Percentiles rank a stretch among this genome's conserved stretches.
phyloP scores from a whole-genome alignment of 2,797 vertebrate genomes.

The Cyprinodon diabolis region DNA sequence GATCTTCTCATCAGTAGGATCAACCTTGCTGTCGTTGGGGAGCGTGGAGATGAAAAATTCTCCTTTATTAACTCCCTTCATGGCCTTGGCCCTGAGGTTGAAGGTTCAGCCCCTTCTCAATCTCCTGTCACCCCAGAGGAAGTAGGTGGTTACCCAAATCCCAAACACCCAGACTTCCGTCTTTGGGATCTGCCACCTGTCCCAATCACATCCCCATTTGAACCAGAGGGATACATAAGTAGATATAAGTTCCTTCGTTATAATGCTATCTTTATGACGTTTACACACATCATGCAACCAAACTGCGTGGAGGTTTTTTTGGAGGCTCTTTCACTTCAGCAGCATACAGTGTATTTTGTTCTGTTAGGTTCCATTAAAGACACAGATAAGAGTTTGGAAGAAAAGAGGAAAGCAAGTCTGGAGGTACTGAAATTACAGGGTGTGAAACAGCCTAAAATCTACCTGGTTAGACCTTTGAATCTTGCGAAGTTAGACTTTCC shows the following conservation, averaged over 20 bases:
- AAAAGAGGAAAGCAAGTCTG: conserved; percentile 60
- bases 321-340: conserved; percentile 66
- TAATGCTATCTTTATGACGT: conserved; percentile 72
- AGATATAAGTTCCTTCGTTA: conserved; percentile 68
- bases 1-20: conserved; percentile 80
- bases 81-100: conserved; percentile 66
- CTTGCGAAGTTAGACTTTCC: conserved; percentile 75
- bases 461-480: conserved; percentile 59
- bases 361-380: conserved; percentile 60
- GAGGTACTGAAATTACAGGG: conserved; percentile 66
- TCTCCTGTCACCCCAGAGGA: conserved; percentile 52
- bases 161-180: conserved; percentile 77
- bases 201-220: conserved; percentile 52
- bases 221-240: conserved; percentile 69
- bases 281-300: conserved; percentile 44
- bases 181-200: conserved; percentile 76
- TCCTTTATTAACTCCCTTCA: conserved; percentile 74
- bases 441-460: conserved; percentile 68
- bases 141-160: conserved; percentile 64
- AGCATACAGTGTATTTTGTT: conserved; percentile 69
- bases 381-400: conserved; percentile 61
- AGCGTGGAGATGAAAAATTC: conserved; percentile 66
- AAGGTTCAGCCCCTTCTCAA: conserved; percentile 56
- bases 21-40: conserved; percentile 72
- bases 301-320: conserved; percentile 65